Percentiles rank a stretch among this genome's conserved stretches.
Conservation (phyloP, 2,797 vertebrate genomes). For the Choloepus didactylus region DNA sequence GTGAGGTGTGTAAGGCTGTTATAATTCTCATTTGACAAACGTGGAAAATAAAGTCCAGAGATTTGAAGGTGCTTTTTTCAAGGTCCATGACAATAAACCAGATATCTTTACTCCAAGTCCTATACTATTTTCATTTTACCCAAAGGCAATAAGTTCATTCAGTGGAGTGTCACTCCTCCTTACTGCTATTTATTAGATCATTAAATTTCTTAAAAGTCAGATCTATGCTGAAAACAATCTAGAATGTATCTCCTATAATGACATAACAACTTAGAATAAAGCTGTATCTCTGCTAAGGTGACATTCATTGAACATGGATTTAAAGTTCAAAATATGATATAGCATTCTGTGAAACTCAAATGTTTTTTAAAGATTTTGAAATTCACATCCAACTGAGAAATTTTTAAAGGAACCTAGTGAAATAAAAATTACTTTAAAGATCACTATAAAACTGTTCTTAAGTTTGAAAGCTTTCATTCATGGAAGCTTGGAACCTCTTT, state of each 20-base stretch:
- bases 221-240: neutral
- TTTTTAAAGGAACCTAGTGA: neutral
- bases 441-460: neutral
- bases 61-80: neutral
- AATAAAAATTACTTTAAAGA: neutral
- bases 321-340: neutral
- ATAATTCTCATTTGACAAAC: neutral
- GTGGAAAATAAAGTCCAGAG: neutral
- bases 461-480: neutral
- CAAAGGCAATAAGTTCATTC: neutral
- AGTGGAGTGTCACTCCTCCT: neutral
- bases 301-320: neutral
- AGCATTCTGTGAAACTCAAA: neutral
- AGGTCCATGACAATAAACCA: neutral
- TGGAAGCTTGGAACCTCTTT: neutral
- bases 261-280: conserved; percentile 10
- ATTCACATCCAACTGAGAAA: neutral
- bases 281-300: neutral
- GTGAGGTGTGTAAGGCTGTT: neutral
- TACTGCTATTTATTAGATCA: neutral
- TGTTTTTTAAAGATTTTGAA: neutral
- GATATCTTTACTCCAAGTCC: neutral
- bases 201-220: neutral
- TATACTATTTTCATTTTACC: neutral
- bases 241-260: neutral